Evolutionary conservation across 2,888 invertebrate species (phyloP), one percentile per base, ranked within the genome.

Genomic region (Polymixis lichenea): DNA sequence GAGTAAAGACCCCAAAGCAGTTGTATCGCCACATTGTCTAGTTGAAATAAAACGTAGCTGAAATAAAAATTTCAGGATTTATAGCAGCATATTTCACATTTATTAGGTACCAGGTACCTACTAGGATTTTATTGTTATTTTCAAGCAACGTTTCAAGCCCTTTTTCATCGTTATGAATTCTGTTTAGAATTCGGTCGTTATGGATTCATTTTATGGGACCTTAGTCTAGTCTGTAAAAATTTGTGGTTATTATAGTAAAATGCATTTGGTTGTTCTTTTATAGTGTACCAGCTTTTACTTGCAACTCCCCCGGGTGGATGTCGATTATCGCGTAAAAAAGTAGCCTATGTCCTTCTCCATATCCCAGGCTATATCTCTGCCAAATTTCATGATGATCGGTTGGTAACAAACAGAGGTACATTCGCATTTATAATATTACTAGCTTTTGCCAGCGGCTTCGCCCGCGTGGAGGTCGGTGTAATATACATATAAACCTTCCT

Each of bases 11-110:
- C 77, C 43, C 25, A 51, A 51, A 73, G 56, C 51, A 74, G 49
- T 77, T 22, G 61, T 43, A 62, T 73, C n/a, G n/a, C 38, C 25
- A 25, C 53, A 49, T 70, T 71, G 69, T 84, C 67, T 80, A 58
- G 28, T 65, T 60, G 15, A 71, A 71, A 84, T 80, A 68, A 74
- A 84, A 80, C n/a, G 55, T 15, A 38, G 17, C 60, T 68, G 28
- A 69, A 75, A 82, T 75, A 73, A 56, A 61, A 74, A n/a, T 62
- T 67, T 60, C 58, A 62, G 15, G 53, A 82, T 85, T 85, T 73
- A 77, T 77, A 11, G 60, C 8, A 61, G n/a, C 56, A 82, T 83
- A 77, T 77, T 85, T 85, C 61, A 82, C 49, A 43, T 85, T 82
- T 83, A 83, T 49, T 82, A 38, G 75, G 60, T 73, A 71, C 46